These are phyloP conservation scores for Pomatorhinus ruficollis DNA, from an alignment of 2,113 vertebrate species.

Conservation along the genomic window DNA sequence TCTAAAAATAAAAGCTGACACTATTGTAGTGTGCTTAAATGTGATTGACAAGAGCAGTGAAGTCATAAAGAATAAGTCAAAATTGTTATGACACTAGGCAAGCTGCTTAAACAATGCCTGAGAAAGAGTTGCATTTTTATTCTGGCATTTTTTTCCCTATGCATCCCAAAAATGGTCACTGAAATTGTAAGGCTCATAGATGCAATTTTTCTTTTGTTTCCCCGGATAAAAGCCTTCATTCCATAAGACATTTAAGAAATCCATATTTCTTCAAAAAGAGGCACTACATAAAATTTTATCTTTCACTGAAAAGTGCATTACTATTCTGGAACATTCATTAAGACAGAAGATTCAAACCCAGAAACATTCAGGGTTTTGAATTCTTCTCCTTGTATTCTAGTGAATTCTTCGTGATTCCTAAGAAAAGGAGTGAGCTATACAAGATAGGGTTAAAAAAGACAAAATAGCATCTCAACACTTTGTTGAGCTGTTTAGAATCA, in stretches of 20 bases:
- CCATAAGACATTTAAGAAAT: neutral
- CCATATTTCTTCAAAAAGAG: neutral
- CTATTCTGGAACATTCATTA: neutral
- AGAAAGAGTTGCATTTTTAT: neutral
- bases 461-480: neutral
- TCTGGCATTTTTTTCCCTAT: neutral
- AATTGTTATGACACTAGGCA: neutral
- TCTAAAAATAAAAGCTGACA: conserved; percentile 37
- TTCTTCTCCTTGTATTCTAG: neutral
- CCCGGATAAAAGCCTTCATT: neutral
- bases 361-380: neutral
- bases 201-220: neutral
- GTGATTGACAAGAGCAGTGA: conserved; percentile 24
- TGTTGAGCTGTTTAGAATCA: neutral
- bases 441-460: neutral
- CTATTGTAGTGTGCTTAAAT: neutral
- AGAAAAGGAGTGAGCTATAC: neutral
- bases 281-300: neutral
- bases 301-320: neutral
- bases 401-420: neutral
- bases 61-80: neutral
- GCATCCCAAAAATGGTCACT: neutral
- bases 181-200: neutral
- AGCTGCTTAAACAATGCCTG: neutral
- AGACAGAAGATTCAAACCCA: neutral